Percentiles rank a stretch among this genome's conserved stretches.
Conservation (phyloP, 2,888 invertebrate genomes). For the Eudemis profundana region DNA sequence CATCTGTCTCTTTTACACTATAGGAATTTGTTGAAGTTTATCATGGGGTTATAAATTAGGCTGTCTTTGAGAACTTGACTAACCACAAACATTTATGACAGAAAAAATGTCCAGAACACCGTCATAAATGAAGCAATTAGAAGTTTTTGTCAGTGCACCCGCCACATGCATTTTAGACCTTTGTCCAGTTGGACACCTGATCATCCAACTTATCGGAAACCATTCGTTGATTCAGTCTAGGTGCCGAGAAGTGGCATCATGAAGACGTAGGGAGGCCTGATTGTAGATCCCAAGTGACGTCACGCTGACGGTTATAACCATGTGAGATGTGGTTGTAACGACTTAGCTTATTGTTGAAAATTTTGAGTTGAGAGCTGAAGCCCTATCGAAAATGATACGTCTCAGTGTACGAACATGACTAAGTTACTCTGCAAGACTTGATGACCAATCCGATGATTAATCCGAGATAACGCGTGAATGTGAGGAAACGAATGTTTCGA, state of each 20-base stretch:
- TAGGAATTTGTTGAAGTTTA: constrained; percentile 8
- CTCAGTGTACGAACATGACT: not conserved
- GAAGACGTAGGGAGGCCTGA: not conserved
- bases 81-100: constrained; percentile 1
- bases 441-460: too few relatives aligned
- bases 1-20: constrained; percentile 5
- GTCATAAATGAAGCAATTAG: constrained; percentile 16
- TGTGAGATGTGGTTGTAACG: not conserved
- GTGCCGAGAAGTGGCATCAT: not conserved
- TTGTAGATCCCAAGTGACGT: not conserved
- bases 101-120: not conserved
- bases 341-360: not conserved
- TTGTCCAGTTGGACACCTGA: constrained; percentile 2
- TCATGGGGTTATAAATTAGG: constrained; percentile 1
- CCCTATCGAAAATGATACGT: constrained; percentile 9
- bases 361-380: constrained; percentile 2
- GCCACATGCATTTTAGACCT: not conserved
- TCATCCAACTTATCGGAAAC: constrained; percentile 6
- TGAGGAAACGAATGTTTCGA: not conserved
- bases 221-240: constrained; percentile 20
- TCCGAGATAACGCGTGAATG: not conserved
- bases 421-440: not conserved
- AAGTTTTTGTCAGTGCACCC: not conserved
- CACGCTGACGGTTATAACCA: not conserved
- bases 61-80: not conserved